Evolutionary conservation across 2,797 vertebrate species (phyloP).

Genomic region (Aldrovandia affinis): DNA sequence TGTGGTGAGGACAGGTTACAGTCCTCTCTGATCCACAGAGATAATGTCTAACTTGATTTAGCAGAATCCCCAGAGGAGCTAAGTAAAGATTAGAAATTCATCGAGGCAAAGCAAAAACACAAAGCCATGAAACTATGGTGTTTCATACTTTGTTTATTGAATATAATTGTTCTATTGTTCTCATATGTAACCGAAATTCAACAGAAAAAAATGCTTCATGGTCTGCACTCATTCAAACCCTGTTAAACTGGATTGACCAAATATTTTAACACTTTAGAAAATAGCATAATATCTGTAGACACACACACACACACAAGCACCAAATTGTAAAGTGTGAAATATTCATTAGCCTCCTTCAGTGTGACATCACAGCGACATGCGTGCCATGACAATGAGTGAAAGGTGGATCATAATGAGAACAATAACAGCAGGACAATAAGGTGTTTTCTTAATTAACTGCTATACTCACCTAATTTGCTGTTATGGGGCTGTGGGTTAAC

Average conservation of each 20-base stretch:
- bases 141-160: constrained; percentile 67
- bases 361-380: constrained; percentile 6
- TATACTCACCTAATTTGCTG: constrained; percentile 51
- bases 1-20: background rate
- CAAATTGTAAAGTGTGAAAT: constrained; percentile 13
- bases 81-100: constrained; percentile 9
- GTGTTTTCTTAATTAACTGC: constrained; percentile 53
- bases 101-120: constrained; percentile 29
- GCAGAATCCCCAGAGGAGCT: constrained; percentile 32
- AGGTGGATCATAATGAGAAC: constrained; percentile 39
- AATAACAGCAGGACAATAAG: constrained; percentile 47
- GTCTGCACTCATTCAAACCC: constrained; percentile 59
- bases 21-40: constrained; percentile 22
- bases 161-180: constrained; percentile 63
- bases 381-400: constrained; percentile 30
- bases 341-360: constrained; percentile 15
- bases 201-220: constrained; percentile 45
- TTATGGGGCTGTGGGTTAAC: constrained; percentile 29
- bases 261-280: constrained; percentile 56
- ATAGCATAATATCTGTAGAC: constrained; percentile 31
- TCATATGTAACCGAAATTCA: constrained; percentile 65
- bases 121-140: background rate
- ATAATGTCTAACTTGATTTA: constrained; percentile 34
- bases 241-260: constrained; percentile 56
- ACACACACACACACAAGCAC: constrained; percentile 14